Conservation (phyloP, 2,797 vertebrate species). For the Urocyon cinereoargenteus region DNA sequence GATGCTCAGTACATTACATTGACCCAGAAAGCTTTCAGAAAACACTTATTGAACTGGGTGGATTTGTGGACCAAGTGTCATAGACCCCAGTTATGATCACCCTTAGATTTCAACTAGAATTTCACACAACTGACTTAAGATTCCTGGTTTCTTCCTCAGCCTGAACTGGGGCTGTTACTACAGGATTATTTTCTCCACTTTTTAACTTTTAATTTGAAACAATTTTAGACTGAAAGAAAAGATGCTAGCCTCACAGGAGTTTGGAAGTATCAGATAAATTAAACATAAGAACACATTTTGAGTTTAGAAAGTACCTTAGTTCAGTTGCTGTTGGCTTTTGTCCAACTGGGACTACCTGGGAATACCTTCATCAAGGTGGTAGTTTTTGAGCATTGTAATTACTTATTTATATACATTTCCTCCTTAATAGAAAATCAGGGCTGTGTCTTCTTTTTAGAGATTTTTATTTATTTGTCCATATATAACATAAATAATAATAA, state of each 20-base stretch:
- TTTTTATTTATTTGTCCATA: too few species aligned
- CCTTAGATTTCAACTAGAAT: not conserved
- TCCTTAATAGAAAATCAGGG: not conserved
- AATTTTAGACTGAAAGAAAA: not conserved
- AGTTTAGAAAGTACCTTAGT: not conserved
- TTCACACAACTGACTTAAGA: not conserved
- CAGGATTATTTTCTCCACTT: not conserved
- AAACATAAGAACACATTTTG: conserved; percentile 57
- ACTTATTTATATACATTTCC: not conserved
- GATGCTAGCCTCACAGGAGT: not conserved
- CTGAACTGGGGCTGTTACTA: too few species aligned
- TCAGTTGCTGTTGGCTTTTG: not conserved
- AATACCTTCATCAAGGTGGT: not conserved
- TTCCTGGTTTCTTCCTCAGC: not conserved
- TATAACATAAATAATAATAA: too few species aligned
- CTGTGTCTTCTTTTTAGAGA: not conserved
- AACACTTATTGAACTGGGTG: not conserved
- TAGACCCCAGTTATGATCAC: not conserved
- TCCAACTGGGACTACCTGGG: too few species aligned
- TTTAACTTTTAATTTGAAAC: conserved; percentile 31
- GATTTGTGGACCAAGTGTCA: not conserved
- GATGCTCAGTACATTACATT: not conserved
- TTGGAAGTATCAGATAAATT: conserved; percentile 11
- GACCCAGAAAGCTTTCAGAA: not conserved
- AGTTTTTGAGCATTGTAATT: not conserved